Evolutionary conservation across 2,797 vertebrate species (phyloP), one percentile per base, ranked within the genome.

Genomic region (Sparus aurata): DNA sequence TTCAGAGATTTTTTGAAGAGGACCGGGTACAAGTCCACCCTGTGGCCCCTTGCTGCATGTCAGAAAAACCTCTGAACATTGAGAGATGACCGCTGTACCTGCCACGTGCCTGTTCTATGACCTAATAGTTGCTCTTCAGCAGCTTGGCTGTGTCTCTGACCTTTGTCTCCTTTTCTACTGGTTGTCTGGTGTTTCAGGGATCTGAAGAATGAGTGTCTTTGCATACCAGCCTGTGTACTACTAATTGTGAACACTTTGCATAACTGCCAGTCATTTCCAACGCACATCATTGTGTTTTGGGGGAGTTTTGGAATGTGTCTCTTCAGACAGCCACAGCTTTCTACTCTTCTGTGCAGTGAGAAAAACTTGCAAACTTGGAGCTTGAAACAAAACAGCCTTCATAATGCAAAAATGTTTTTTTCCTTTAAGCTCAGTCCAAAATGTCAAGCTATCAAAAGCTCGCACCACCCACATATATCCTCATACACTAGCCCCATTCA

Each of bases 401-500:
- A 41, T 22, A 49, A n/a, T 1, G 20, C 13, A 25, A 54, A 69
- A 2, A n/a, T n/a, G n/a, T n/a, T 47, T 49, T 27, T 1, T 25
- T 53, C 41, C n/a, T 75, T 23, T 38, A n/a, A 49, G 62, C 41
- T 52, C 49, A 52, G 52, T 52, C 20, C n/a, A 45, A 27, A 16
- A 4, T 38, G 23, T n/a, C 5, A 23, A 49, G 27, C 17, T 52
- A 45, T 20, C 18, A 41, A 49, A 57, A 18, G 15, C 10, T 49
- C 41, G n/a, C 57, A n/a, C 18, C 12, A 3, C 18, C 3, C 17
- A 38, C 38, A 38, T 38, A 38, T 38, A 60, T 65, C 7, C 2
- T 2, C 52, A 50, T 15, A 45, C 34, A 45, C 30, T n/a, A n/a
- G n/a, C n/a, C n/a, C n/a, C n/a, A n/a, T n/a, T n/a, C n/a, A n/a